These are phyloP conservation scores for Phoxinus phoxinus DNA, from an alignment of 2,113 vertebrate species.

Conservation along the genomic window DNA sequence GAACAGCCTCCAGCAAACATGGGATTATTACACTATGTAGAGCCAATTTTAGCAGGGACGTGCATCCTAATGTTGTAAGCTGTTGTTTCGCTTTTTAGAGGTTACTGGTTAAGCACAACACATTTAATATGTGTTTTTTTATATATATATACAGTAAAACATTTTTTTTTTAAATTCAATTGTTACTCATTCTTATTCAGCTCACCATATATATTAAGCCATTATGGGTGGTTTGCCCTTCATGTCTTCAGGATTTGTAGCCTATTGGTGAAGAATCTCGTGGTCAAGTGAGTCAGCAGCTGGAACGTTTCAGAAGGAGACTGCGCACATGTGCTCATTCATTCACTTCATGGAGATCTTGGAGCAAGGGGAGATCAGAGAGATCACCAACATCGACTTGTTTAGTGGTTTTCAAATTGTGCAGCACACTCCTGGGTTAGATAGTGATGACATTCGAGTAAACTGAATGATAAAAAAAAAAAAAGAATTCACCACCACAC, in stretches of 20 bases:
- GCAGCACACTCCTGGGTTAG: not conserved
- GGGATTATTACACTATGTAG: not conserved
- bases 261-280: not conserved
- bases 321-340: not conserved
- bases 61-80: not conserved
- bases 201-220: too few relatives aligned
- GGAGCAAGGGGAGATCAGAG: not conserved
- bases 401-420: not conserved
- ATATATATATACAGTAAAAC: not conserved
- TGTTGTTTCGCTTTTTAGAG: not conserved
- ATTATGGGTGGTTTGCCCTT: not conserved
- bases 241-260: too few relatives aligned
- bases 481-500: not conserved
- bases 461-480: not conserved
- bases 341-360: not conserved
- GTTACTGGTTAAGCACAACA: not conserved
- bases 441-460: not conserved
- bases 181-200: not conserved
- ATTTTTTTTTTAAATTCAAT: not conserved
- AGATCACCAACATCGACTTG: not conserved
- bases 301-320: not conserved
- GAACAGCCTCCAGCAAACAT: constrained; percentile 4
- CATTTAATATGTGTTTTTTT: not conserved
- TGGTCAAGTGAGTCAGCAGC: not conserved
- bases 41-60: not conserved